Conservation (phyloP, 2,113 vertebrate species). For the Syngnathus typhle region DNA sequence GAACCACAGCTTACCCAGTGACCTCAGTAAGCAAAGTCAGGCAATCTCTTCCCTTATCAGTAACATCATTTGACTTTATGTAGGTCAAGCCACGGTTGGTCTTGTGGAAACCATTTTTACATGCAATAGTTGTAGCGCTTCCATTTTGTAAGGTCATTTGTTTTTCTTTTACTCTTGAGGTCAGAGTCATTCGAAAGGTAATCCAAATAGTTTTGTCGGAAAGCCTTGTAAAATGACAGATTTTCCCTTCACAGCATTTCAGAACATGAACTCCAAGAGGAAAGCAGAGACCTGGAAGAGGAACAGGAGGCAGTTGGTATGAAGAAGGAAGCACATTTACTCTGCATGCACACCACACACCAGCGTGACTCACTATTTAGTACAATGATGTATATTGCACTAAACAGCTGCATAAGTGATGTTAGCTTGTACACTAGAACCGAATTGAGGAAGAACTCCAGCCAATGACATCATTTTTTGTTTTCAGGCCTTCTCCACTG, state of each 20-base stretch:
- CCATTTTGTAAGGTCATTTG: neutral
- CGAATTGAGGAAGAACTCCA: neutral
- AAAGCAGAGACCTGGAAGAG: constrained; percentile 99
- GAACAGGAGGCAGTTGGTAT: constrained; percentile 87
- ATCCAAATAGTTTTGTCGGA: neutral
- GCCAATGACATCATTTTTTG: neutral
- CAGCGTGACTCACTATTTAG: neutral
- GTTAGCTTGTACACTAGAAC: neutral
- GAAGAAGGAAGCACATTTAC: neutral
- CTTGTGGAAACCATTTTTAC: neutral
- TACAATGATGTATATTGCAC: neutral
- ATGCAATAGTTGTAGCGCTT: neutral
- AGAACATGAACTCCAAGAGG: constrained; percentile 99
- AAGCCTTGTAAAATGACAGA: neutral
- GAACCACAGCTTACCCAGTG: constrained; percentile 92
- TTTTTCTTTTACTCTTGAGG: neutral
- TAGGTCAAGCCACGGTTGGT: neutral
- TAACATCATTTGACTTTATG: neutral
- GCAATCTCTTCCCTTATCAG: constrained; percentile 9
- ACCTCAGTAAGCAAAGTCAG: constrained; percentile 87
- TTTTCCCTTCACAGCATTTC: constrained; percentile 73
- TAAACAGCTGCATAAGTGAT: neutral
- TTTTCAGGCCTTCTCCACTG: constrained; percentile 88
- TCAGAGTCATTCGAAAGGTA: neutral
- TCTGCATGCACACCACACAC: neutral